A percentile compares a stretch with the other conserved stretches of the same genome.
Conservation (phyloP, 2,113 vertebrate genomes). For the Indicator maculatus region DNA sequence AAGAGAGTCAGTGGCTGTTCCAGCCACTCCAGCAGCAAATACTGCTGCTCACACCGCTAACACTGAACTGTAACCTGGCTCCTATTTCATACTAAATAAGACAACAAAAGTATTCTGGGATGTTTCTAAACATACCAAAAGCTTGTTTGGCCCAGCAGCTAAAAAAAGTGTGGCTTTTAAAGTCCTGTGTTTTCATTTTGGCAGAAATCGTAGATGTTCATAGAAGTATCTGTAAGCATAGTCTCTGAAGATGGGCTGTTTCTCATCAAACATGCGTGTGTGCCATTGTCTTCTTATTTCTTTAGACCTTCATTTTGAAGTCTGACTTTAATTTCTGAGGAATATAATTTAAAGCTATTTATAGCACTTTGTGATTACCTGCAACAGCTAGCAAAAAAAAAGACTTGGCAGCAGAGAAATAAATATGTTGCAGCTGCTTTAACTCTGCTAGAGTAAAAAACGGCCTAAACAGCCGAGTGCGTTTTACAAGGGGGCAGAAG, state of each 20-base stretch:
- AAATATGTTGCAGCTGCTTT: constrained; percentile 69
- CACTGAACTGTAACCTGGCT: not conserved
- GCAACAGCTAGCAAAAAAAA: constrained; percentile 63
- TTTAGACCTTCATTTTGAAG: constrained; percentile 72
- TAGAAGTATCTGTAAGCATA: not conserved
- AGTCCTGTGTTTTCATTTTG: not conserved
- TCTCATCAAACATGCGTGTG: not conserved
- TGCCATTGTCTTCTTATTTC: constrained; percentile 2
- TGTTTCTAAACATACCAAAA: not conserved
- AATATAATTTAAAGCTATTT: constrained; percentile 74
- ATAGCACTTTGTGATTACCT: constrained; percentile 64
- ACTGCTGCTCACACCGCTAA: not conserved
- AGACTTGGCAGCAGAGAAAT: constrained; percentile 43
- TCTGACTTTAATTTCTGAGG: constrained; percentile 73
- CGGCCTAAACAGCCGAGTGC: constrained; percentile 24
- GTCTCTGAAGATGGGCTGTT: not conserved
- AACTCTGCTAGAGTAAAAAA: constrained; percentile 66
- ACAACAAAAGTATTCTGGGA: not conserved
- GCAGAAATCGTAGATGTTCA: not conserved
- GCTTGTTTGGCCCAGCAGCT: not conserved
- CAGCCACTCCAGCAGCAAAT: not conserved
- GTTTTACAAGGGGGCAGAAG: constrained; percentile 42
- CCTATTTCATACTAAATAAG: constrained; percentile 48
- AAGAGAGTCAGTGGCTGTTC: not conserved
- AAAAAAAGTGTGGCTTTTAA: constrained; percentile 7